Conservation (phyloP, 2,113 vertebrate species). For the Gambusia holbrooki region DNA sequence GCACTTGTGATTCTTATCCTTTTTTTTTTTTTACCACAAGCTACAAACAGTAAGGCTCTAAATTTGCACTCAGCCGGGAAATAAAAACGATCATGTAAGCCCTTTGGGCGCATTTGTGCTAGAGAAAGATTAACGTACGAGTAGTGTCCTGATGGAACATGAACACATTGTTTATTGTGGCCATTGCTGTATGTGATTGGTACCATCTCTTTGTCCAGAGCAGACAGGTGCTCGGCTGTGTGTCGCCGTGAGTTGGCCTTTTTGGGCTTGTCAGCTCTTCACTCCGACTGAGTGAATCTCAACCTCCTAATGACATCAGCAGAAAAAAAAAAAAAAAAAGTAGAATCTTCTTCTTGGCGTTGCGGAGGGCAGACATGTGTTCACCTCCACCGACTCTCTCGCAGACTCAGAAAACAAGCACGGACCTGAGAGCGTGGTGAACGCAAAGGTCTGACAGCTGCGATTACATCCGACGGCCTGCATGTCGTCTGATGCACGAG, state of each 20-base stretch:
- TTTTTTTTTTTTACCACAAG: not conserved
- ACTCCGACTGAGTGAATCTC: conserved; percentile 61
- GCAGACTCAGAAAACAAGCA: conserved; percentile 21
- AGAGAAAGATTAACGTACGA: conserved; percentile 7
- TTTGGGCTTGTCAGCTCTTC: conserved; percentile 48
- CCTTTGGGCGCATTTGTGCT: conserved; percentile 11
- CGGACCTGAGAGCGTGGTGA: conserved; percentile 1
- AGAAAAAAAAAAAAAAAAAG: conserved; percentile 8
- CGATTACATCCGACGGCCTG: conserved; percentile 12
- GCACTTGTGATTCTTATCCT: not conserved
- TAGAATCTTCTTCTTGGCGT: conserved; percentile 22
- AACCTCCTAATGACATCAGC: conserved; percentile 50
- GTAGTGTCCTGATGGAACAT: not conserved
- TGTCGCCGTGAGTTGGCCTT: conserved; percentile 22
- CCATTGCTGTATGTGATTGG: conserved; percentile 4
- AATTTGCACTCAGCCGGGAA: conserved; percentile 5
- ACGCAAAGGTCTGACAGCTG: conserved; percentile 38
- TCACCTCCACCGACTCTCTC: conserved; percentile 35
- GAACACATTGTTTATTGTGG: conserved; percentile 22
- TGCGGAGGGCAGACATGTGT: conserved; percentile 16
- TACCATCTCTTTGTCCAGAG: conserved; percentile 19
- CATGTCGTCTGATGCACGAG: conserved; percentile 8
- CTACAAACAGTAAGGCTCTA: not conserved
- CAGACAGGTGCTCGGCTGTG: conserved; percentile 50
- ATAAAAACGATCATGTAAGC: not conserved